phyloP scores from a whole-genome alignment of 2,888 invertebrate genomes.

The Epirrhoe alternata region DNA sequence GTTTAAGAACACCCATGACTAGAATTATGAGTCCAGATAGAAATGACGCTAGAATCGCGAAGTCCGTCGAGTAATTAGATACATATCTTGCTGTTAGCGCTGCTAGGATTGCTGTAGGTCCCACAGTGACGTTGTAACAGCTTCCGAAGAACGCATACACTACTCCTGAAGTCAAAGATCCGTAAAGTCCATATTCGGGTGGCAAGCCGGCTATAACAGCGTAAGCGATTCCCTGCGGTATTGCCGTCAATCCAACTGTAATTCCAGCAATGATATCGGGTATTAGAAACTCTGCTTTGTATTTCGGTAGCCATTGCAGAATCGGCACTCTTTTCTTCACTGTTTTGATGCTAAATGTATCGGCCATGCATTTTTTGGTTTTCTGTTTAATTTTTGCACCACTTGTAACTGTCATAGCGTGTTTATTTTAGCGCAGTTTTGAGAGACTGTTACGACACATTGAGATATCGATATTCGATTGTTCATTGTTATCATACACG shows the following conservation, averaged over 20 bases:
- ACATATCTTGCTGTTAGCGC: conserved; percentile 91
- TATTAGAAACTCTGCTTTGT: conserved; percentile 86
- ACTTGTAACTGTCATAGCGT: conserved; percentile 40
- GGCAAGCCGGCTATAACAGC: conserved; percentile 90
- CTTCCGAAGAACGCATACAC: conserved; percentile 95
- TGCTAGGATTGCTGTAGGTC: conserved; percentile 96
- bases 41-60: conserved; percentile 90
- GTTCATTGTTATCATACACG: conserved; percentile 30
- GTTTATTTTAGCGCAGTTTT: conserved; percentile 11
- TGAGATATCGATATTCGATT: conserved; percentile 23
- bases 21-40: conserved; percentile 90
- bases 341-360: conserved; percentile 69
- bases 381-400: conserved; percentile 43
- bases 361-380: conserved; percentile 59
- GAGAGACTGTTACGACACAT: conserved; percentile 31
- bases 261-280: conserved; percentile 94
- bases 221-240: conserved; percentile 94
- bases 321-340: conserved; percentile 87
- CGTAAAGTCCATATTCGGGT: conserved; percentile 93
- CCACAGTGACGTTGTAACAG: conserved; percentile 90
- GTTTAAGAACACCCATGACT: conserved; percentile 89
- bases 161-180: conserved; percentile 95
- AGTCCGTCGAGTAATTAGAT: conserved; percentile 86
- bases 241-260: conserved; percentile 92
- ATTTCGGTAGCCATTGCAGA: conserved; percentile 89